Base-by-base conservation (phyloP, 92 coral and sea anemone genomes). In the Epizoanthus ramosus region DNA sequence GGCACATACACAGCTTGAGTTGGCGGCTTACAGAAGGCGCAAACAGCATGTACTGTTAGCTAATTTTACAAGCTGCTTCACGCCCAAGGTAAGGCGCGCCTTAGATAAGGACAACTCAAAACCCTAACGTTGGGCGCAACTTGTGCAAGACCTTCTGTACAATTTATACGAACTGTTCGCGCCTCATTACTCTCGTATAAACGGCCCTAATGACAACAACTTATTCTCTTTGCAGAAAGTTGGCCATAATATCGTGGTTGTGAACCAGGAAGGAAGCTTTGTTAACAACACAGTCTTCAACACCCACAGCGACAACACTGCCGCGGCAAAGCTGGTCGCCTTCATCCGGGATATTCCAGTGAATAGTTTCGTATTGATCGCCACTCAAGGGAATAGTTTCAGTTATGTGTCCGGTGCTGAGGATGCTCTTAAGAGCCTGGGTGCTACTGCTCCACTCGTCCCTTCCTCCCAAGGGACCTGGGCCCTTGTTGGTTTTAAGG, bases 401-500 rank as follows among this genome's bases (percentile, higher is more conserved):
- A 50, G 50, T 25, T 77, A 60, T 16, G 18, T 23, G 12, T 12
- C 71, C 14, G 71, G 82, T 41, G 71, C 82, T 21, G 57, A 60
- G 24, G 71, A 77, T 59, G 71, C 82, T 8, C 82, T 77, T 13
- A 61, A 23, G 52, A 61, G 82, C 39, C 57, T 77, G 39, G 82
- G 82, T 9, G 82, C 82, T 18, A 77, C 13, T 21, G 71, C 28
- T 14, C 71, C 82, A 2, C 33, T 77, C 9, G 13, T 33, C 43
- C 82, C 82, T 14, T 17, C 82, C n/a, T 8, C 19, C 24, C 71
- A 37, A 41, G 71, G 82, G 21, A 41, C 82, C 9, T 77, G 82
- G 82, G 82, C 82, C 6, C 35, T 77, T 3, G 59, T 60, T 63
- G 82, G 82, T 9, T 60, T 77, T 54, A 80, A 80, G 45, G 85